Percentiles rank a stretch among this genome's conserved stretches.
phyloP scores from a whole-genome alignment of 2,888 invertebrate species.

The Liodrosophila aerea region DNA sequence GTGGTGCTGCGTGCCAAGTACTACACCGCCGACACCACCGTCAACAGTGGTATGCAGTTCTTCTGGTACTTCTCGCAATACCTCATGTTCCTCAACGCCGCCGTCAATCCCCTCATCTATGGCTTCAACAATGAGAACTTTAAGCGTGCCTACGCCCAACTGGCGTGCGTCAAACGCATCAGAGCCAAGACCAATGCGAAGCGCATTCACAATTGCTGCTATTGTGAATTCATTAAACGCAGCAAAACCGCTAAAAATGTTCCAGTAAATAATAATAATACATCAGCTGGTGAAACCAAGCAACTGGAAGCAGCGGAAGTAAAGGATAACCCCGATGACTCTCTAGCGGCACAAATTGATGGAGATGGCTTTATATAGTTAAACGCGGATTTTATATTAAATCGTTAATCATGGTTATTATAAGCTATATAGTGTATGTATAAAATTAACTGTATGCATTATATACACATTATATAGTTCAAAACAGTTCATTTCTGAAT shows the following conservation, averaged over 20 bases:
- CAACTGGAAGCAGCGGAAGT: conserved; percentile 4
- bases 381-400: neutral
- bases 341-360: conserved; percentile 19
- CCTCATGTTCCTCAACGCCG: conserved; percentile 88
- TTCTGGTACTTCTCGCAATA: conserved; percentile 88
- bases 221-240: conserved; percentile 54
- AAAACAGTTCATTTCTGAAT: no score
- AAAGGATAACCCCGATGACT: neutral
- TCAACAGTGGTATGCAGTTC: conserved; percentile 84
- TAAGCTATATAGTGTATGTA: no score
- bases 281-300: conserved; percentile 6
- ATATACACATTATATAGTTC: no score
- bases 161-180: conserved; percentile 80
- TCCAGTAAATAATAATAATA: no score
- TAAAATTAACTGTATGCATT: no score
- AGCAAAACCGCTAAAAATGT: neutral
- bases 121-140: conserved; percentile 89
- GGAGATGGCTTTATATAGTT: conserved; percentile 57
- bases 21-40: conserved; percentile 44
- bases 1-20: conserved; percentile 85
- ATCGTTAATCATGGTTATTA: no score
- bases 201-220: conserved; percentile 46
- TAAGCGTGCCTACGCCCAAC: conserved; percentile 86
- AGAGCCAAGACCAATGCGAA: conserved; percentile 1
- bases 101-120: conserved; percentile 90